Base-by-base conservation (phyloP, 2,113 vertebrate species). In the Notechis scutatus region DNA sequence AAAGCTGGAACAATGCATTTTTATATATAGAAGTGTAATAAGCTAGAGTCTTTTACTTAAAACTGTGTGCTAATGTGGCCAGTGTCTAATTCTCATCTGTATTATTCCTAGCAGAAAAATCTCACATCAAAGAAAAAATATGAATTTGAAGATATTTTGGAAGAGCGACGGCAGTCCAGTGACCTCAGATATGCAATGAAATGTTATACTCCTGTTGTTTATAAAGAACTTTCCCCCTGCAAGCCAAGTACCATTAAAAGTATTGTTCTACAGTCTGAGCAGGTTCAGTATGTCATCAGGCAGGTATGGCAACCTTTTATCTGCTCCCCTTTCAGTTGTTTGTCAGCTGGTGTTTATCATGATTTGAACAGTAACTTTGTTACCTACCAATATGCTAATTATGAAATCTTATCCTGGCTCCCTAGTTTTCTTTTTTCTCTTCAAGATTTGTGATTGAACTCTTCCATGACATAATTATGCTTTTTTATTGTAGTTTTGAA, bases 81-180 rank as follows among this genome's bases (percentile, higher is more conserved):
- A 5, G 91, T 90, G 42, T 47, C 94, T 97, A 93, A 94, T 94
- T 94, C 85, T 95, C 54, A 15, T 50, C 96, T 95, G 94, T 90
- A 86, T 11, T 94, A 92, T 95, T 95, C 94, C 96, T 94, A 98
- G 97, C 97, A 98, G 97, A 98, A 98, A 96, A 98, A 99, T 81
- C 97, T 98, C 3, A 97, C 96, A 86, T 97, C 98, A 91, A 99
- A 98, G 97, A 99, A 99, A 42, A 98, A 99, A 96, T 99, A 99
- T 95, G 98, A 99, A 26, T 99, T 99, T 96, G 99, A 99, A 97
- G 99, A 99, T 96, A 96, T 99, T 9, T 93, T 99, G 95, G 99
- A 99, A 95, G 99, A 99, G 93, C 98, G 99, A 69, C 97, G 98
- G 74, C 97, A 97, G 87, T 98, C 98, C 96, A 99, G 99, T n/a